Percentiles rank a stretch among this genome's conserved stretches.
Evolutionary conservation across 2,113 vertebrate genomes (phyloP).

Genomic region (Percina caprodes): DNA sequence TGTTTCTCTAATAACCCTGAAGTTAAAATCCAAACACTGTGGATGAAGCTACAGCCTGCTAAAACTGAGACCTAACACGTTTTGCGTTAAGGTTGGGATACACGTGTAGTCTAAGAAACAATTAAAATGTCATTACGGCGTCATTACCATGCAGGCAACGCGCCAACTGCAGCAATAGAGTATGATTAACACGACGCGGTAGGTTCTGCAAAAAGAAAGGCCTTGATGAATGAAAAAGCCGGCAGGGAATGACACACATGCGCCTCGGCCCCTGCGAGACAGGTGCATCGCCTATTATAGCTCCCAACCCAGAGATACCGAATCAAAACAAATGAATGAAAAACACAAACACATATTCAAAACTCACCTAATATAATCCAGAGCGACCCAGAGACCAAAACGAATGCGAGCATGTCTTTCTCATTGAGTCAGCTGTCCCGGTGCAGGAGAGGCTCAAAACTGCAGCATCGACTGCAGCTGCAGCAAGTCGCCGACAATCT

Average conservation of each 20-base stretch:
- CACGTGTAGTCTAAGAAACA: conserved; percentile 44
- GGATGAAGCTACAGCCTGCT: background rate
- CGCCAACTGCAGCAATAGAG: background rate
- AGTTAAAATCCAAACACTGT: background rate
- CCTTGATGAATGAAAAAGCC: conserved; percentile 41
- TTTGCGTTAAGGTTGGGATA: background rate
- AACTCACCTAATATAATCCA: conserved; percentile 87
- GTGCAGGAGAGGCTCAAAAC: conserved; percentile 72
- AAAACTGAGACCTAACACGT: background rate
- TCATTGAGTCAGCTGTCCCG: conserved; percentile 80
- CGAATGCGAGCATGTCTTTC: conserved; percentile 86
- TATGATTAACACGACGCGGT: background rate
- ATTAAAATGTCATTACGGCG: conserved; percentile 33
- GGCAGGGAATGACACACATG: conserved; percentile 51
- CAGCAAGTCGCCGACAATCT: conserved; percentile 80
- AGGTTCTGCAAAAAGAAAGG: background rate
- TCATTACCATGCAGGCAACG: conserved; percentile 6
- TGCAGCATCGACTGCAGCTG: conserved; percentile 84
- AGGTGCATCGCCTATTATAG: conserved; percentile 41
- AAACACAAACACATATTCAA: background rate
- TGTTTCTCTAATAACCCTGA: background rate
- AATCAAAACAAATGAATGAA: background rate
- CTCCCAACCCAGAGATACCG: conserved; percentile 5
- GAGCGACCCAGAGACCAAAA: conserved; percentile 85
- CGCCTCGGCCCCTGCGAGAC: conserved; percentile 26